Evolutionary conservation across 2,888 invertebrate species (phyloP).

Genomic region (Beris chalybata): DNA sequence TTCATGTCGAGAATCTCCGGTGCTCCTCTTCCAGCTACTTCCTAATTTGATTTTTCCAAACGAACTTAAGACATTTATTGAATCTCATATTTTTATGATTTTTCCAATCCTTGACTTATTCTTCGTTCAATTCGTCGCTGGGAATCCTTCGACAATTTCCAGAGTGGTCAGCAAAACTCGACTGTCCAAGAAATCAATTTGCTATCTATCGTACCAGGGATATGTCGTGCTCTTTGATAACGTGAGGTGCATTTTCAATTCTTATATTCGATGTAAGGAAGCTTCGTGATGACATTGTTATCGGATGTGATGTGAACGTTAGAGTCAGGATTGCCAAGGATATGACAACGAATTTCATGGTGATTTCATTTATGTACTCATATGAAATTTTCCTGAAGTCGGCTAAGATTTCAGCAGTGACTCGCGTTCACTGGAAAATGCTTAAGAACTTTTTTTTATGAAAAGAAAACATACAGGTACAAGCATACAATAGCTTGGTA

Average conservation of each 20-base stretch:
- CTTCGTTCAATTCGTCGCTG: neutral
- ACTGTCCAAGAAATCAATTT: slow-evolving; percentile 29
- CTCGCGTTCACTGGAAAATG: too few relatives aligned
- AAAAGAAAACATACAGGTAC: too few relatives aligned
- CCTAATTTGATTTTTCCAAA: slow-evolving; percentile 30
- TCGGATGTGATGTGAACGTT: slow-evolving; percentile 23
- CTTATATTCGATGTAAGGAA: neutral
- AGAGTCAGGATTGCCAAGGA: neutral
- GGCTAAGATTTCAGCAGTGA: too few relatives aligned
- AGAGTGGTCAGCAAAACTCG: slow-evolving; percentile 29
- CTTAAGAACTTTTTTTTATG: too few relatives aligned
- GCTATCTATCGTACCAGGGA: slow-evolving; percentile 23
- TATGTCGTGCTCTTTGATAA: slow-evolving; percentile 24
- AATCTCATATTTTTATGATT: slow-evolving; percentile 31
- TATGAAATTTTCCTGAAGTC: too few relatives aligned
- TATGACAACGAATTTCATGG: too few relatives aligned
- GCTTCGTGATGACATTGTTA: slow-evolving; percentile 22
- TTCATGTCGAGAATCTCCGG: slow-evolving; percentile 19
- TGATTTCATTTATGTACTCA: too few relatives aligned
- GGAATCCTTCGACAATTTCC: slow-evolving; percentile 16
- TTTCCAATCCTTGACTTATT: slow-evolving; percentile 4
- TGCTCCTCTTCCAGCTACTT: neutral
- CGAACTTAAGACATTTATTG: slow-evolving; percentile 32
- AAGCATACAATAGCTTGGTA: too few relatives aligned
- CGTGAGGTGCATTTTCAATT: slow-evolving; percentile 31